Evolutionary conservation across 2,113 vertebrate genomes (phyloP).

Genomic region (Phaetusa simplex): DNA sequence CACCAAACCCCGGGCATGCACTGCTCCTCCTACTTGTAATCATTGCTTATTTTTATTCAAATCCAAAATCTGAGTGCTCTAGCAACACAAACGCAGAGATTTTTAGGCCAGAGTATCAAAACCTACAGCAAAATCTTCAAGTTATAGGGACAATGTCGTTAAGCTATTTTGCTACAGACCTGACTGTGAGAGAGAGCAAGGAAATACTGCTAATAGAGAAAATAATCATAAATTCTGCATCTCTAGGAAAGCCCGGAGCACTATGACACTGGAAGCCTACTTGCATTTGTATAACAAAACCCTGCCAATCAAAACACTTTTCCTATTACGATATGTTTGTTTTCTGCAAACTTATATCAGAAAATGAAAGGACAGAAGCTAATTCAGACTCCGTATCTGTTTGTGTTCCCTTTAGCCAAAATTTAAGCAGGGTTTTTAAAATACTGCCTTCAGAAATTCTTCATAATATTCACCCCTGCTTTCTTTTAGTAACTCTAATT

Average conservation of each 20-base stretch:
- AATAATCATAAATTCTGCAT: not conserved
- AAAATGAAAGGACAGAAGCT: not conserved
- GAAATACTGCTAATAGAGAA: not conserved
- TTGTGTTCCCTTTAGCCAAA: not conserved
- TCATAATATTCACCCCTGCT: not conserved
- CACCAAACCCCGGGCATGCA: not conserved
- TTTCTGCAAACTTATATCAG: not conserved
- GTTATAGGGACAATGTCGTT: fast-evolving
- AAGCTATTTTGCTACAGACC: not conserved
- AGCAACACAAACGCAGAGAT: not conserved
- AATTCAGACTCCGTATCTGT: not conserved
- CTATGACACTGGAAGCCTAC: not conserved
- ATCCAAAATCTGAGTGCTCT: not conserved
- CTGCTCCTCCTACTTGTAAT: not conserved
- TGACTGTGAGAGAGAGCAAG: not conserved
- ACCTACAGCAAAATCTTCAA: not conserved
- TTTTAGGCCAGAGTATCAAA: not conserved
- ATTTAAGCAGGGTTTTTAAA: not conserved
- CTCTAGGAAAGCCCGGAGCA: not conserved
- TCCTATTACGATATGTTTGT: not conserved
- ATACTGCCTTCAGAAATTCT: not conserved
- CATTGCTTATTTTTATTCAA: not conserved
- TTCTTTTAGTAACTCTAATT: not conserved
- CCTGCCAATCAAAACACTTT: not conserved
- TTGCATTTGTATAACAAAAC: fast-evolving